A percentile compares a stretch with the other conserved stretches of the same genome.
Conservation (phyloP, 2,113 vertebrate genomes). For the Melierax canorus region DNA sequence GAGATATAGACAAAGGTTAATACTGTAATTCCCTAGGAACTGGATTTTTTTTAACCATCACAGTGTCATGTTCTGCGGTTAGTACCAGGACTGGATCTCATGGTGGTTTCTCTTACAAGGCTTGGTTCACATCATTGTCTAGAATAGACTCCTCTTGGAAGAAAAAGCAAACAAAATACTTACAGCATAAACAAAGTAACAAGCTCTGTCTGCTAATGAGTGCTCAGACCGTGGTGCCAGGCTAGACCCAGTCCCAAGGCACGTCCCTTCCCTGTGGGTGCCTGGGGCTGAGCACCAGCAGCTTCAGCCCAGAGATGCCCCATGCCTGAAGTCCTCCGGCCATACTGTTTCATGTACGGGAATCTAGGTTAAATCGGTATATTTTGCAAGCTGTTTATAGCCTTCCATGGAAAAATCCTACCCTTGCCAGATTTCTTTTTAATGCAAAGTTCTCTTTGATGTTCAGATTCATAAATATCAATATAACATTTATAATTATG, state of each 20-base stretch:
- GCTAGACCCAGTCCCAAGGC: background rate
- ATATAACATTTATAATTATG: background rate
- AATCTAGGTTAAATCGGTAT: background rate
- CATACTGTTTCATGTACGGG: background rate
- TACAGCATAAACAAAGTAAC: no score
- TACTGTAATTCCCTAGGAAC: background rate
- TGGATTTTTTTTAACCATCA: background rate
- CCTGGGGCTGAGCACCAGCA: background rate
- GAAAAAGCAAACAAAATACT: background rate
- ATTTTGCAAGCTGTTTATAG: background rate
- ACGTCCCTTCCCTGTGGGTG: background rate
- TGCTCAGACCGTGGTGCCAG: fast-evolving
- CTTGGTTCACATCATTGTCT: background rate
- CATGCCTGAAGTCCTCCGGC: background rate
- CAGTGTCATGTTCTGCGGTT: fast-evolving
- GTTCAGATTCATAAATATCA: background rate
- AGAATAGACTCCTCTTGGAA: background rate
- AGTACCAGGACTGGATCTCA: background rate
- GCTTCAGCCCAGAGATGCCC: background rate
- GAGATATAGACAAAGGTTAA: background rate
- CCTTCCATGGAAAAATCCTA: background rate
- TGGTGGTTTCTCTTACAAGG: background rate
- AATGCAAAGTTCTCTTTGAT: background rate
- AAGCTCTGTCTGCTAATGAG: background rate
- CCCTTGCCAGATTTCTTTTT: background rate